phyloP scores from a whole-genome alignment of 2,797 vertebrate species.

The Acanthurus lineatus region DNA sequence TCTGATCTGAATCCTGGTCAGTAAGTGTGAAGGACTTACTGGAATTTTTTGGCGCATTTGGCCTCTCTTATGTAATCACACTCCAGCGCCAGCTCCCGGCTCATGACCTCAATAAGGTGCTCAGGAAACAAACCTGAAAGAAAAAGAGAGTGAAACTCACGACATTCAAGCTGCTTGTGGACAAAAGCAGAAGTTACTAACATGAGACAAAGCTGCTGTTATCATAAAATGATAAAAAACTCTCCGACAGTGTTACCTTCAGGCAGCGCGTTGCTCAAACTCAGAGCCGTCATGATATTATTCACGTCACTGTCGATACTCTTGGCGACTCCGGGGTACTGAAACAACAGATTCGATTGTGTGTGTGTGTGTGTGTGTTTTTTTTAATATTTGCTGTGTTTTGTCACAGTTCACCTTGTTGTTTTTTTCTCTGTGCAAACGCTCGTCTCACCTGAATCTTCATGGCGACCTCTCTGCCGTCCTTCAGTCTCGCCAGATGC shows the following conservation, averaged over 20 bases:
- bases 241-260: conserved; percentile 86
- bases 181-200: conserved; percentile 12
- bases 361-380: too few relatives aligned
- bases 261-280: conserved; percentile 94
- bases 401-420: not conserved
- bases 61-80: conserved; percentile 96
- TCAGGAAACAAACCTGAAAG: conserved; percentile 92
- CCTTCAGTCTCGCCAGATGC: conserved; percentile 90
- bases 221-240: conserved; percentile 40
- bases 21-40: conserved; percentile 80
- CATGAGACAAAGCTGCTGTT: conserved; percentile 50
- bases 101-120: conserved; percentile 93
- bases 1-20: too few relatives aligned
- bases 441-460: conserved; percentile 90
- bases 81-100: conserved; percentile 93
- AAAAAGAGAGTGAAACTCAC: not conserved
- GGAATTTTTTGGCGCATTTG: conserved; percentile 90
- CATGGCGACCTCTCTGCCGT: conserved; percentile 93
- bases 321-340: conserved; percentile 96
- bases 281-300: conserved; percentile 94
- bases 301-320: conserved; percentile 96
- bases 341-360: conserved; percentile 6
- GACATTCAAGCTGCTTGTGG: not conserved
- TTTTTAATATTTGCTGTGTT: not conserved
- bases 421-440: not conserved